Conservation (phyloP, 2,113 vertebrate genomes). For the Rhinopithecus roxellana region DNA sequence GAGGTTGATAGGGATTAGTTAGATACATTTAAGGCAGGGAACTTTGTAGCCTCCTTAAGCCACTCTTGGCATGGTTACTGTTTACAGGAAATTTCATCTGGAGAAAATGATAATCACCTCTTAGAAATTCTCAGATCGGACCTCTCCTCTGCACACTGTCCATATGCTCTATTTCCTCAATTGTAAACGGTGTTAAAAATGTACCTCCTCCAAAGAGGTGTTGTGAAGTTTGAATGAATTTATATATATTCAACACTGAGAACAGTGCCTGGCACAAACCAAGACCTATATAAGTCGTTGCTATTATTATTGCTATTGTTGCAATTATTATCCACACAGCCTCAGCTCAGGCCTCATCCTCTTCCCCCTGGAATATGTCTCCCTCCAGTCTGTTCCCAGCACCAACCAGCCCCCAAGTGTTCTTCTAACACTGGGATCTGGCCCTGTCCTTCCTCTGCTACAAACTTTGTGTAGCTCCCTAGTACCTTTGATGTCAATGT, state of each 20-base stretch:
- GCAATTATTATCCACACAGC: neutral
- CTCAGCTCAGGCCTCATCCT: neutral
- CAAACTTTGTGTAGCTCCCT: neutral
- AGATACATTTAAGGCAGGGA: neutral
- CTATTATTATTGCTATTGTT: neutral
- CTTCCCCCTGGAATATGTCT: neutral
- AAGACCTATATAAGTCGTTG: neutral
- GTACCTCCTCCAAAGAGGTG: neutral
- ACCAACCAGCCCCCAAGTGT: neutral
- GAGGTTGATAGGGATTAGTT: neutral
- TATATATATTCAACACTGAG: neutral
- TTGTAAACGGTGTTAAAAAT: neutral
- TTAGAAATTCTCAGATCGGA: neutral
- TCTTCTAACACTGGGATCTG: neutral
- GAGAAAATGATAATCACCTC: neutral
- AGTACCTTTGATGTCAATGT: neutral
- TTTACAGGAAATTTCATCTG: neutral
- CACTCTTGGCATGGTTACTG: neutral
- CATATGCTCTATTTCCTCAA: neutral
- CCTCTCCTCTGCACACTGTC: neutral
- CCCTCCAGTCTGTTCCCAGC: neutral
- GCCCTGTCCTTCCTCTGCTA: neutral
- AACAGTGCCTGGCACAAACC: neutral
- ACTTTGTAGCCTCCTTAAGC: neutral
- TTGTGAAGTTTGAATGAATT: neutral